Base-by-base conservation (phyloP, 2,888 invertebrate species). In the Xestia sexstrigata region DNA sequence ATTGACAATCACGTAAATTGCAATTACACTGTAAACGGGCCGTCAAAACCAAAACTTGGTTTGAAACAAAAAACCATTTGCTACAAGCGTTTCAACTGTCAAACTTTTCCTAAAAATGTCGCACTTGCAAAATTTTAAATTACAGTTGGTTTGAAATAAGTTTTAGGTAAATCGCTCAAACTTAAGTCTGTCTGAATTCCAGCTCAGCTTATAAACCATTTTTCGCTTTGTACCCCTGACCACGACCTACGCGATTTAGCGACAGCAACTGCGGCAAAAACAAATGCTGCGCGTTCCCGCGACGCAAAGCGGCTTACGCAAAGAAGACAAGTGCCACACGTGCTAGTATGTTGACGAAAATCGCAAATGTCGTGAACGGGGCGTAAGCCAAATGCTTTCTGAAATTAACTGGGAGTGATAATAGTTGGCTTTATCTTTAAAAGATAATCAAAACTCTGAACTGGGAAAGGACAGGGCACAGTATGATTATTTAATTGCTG, bases 111-210 rank as follows among this genome's bases (percentile, higher is more conserved):
- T 30, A 76, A 74, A 76, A 77, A 58, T 70, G 62, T 35, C 30
- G 23, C 17, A 4, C 20, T 30, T 52, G 30, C n/a, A 52, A 58
- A 63, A 74, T 67, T 81, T 74, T 35, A 71, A 71, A 68, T 81
- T 74, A 84, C 52, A 42, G 26, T 49, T 55, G 9, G 15, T 52
- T 70, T 45, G 26, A 65, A 73, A 76, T 65, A 79, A 75, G 70
- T 78, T 82, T 13, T n/a, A 74, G 70, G 71, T 75, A 79, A 84
- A 82, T 87, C 77, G 35, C 58, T 85, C 55, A 52, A 79, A 55
- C 8, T 80, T 39, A 65, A 8, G 4, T 58, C 9, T 62, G 60
- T 55, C 42, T 62, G 47, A 71, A 55, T 83, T 72, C 9, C 26
- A 58, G 23, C 68, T 60, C 69, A 60, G 39, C 52, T 67, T 83